Conservation (phyloP, 1,140 invertebrate genomes). For the Eumeta japonica region DNA sequence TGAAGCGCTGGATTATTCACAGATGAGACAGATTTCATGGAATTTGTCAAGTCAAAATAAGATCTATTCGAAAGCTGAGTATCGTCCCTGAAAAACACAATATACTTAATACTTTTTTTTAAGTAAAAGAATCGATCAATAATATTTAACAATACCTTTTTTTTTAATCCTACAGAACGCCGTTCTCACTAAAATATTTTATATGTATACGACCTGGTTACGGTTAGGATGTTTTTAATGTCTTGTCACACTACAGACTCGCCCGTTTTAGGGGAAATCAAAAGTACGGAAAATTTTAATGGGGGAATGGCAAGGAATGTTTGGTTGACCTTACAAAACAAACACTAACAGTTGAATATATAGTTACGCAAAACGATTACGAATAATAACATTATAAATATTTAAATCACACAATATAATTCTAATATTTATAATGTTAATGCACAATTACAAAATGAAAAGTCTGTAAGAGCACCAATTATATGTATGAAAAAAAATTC, state of each 20-base stretch:
- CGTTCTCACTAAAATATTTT: neutral
- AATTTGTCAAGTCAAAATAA: neutral
- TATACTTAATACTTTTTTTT: neutral
- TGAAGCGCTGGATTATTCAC: too few species aligned
- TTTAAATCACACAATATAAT: too few species aligned
- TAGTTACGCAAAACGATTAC: too few species aligned
- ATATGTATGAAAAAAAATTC: too few species aligned
- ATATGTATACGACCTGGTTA: neutral
- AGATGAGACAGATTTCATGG: too few species aligned
- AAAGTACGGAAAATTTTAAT: conserved; percentile 55
- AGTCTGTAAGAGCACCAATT: too few species aligned
- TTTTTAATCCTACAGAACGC: neutral
- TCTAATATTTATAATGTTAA: too few species aligned
- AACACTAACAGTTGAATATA: neutral
- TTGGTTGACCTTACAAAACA: neutral
- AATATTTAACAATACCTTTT: neutral
- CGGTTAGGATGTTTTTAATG: neutral
- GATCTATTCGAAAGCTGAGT: neutral
- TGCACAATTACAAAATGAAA: too few species aligned
- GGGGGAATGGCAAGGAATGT: conserved; percentile 34
- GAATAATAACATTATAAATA: too few species aligned
- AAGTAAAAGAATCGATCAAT: neutral
- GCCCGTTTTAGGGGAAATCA: conserved; percentile 49
- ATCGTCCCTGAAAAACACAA: neutral
- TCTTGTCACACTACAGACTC: conserved; percentile 28